Evolutionary conservation across 1,140 invertebrate species (phyloP).

Genomic region (Drosophila repleta): DNA sequence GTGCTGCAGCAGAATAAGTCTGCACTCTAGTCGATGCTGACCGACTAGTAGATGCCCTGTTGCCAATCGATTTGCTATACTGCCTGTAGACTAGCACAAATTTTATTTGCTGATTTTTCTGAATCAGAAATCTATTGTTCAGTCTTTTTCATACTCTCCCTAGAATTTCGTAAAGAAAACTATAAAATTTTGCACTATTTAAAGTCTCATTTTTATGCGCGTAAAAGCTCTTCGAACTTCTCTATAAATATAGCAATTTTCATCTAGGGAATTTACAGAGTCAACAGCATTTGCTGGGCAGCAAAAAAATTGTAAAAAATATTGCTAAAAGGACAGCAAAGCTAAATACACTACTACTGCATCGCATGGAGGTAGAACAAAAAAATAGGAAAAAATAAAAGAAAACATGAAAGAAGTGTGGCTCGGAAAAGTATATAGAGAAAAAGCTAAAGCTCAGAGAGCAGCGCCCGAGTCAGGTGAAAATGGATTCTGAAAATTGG

Average conservation of each 20-base stretch:
- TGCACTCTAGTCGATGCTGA: background rate
- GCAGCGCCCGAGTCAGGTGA: slow-evolving; percentile 62
- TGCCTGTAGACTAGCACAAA: too few relatives aligned
- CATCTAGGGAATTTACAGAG: background rate
- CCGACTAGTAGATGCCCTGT: slow-evolving; percentile 16
- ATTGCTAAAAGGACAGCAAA: slow-evolving; percentile 24
- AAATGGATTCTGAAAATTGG: slow-evolving; percentile 83
- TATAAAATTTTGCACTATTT: too few relatives aligned
- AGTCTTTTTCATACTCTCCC: too few relatives aligned
- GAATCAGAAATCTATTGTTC: background rate
- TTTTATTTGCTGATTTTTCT: too few relatives aligned
- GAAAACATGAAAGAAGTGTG: slow-evolving; percentile 45
- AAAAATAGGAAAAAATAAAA: slow-evolving; percentile 41
- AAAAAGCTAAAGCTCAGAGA: slow-evolving; percentile 40
- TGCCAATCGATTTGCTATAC: too few relatives aligned
- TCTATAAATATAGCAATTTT: too few relatives aligned
- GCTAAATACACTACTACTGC: slow-evolving; percentile 10
- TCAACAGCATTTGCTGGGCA: background rate
- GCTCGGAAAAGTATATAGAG: slow-evolving; percentile 21
- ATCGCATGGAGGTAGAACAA: slow-evolving; percentile 14
- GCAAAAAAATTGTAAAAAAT: slow-evolving; percentile 30
- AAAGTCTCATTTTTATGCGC: too few relatives aligned
- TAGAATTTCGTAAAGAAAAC: too few relatives aligned
- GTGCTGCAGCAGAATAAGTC: background rate
- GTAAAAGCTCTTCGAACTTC: too few relatives aligned